A percentile compares a stretch with the other conserved stretches of the same genome.
Conservation (phyloP, 2,888 invertebrate genomes). For the Cephalotes varians region DNA sequence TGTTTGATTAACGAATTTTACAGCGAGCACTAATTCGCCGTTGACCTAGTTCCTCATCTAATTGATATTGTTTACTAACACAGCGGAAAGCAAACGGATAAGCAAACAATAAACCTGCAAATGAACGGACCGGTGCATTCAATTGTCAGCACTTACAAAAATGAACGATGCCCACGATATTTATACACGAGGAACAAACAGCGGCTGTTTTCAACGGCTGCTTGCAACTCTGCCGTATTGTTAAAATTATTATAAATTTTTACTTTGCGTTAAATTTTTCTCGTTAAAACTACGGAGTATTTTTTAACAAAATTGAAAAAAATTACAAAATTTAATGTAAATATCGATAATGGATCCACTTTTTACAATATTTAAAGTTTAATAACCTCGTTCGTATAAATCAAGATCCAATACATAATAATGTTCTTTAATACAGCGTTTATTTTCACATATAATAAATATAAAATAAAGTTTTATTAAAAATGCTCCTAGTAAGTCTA, state of each 20-base stretch:
- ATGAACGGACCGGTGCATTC: slow-evolving; percentile 24
- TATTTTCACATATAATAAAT: background rate
- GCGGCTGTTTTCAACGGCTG: background rate
- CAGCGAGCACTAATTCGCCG: slow-evolving; percentile 2
- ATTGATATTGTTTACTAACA: slow-evolving; percentile 45
- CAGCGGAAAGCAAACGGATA: slow-evolving; percentile 12
- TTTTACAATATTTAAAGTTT: background rate
- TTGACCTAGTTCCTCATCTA: slow-evolving; percentile 32
- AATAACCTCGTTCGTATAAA: background rate
- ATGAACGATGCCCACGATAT: background rate
- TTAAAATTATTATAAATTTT: slow-evolving; percentile 16
- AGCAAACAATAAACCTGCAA: slow-evolving; percentile 26
- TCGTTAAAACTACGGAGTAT: background rate
- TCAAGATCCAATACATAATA: background rate
- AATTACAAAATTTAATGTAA: background rate
- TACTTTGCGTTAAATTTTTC: background rate
- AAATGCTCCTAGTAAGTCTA: background rate
- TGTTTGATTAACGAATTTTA: slow-evolving; percentile 45
- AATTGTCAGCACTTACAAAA: slow-evolving; percentile 33
- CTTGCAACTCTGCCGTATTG: background rate
- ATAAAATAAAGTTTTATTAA: background rate
- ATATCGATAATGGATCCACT: background rate
- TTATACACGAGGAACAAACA: background rate
- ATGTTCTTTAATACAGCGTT: slow-evolving; percentile 4
- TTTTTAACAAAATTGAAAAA: background rate